phyloP scores from a whole-genome alignment of 2,888 invertebrate species.

The Choreutis nemorana region DNA sequence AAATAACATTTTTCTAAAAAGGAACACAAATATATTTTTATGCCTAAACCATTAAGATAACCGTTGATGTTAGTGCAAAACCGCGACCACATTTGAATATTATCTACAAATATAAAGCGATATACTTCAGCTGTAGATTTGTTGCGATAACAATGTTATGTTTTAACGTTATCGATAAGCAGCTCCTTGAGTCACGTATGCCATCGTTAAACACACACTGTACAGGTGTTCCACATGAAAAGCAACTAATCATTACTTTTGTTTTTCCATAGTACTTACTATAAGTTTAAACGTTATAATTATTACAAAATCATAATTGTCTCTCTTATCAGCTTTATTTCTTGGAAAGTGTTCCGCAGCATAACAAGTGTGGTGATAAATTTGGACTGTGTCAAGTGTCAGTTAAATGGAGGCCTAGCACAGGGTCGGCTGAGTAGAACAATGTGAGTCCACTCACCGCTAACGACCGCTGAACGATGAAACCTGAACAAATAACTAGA shows the following conservation, averaged over 20 bases:
- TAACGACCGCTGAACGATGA: slow-evolving; percentile 28
- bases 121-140: slow-evolving; percentile 36
- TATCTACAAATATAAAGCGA: slow-evolving; percentile 9
- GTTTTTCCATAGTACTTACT: slow-evolving; percentile 12
- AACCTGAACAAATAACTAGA: slow-evolving; percentile 12
- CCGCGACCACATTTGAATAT: too few relatives aligned
- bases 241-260: slow-evolving; percentile 11
- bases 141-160: slow-evolving; percentile 46
- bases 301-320: too few relatives aligned
- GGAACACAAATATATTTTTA: too few relatives aligned
- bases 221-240: slow-evolving; percentile 21
- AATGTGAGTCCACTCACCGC: slow-evolving; percentile 15
- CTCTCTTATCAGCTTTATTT: too few relatives aligned
- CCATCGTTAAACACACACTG: slow-evolving; percentile 29
- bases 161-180: slow-evolving; percentile 43
- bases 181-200: slow-evolving; percentile 53
- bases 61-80: too few relatives aligned
- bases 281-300: too few relatives aligned
- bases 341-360: too few relatives aligned
- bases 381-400: too few relatives aligned
- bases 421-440: slow-evolving; percentile 18
- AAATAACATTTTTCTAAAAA: too few relatives aligned
- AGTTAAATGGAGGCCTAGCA: not conserved
- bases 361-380: too few relatives aligned
- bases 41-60: too few relatives aligned